Evolutionary conservation across 2,113 vertebrate genomes (phyloP).

Genomic region (Trematocara variabile): DNA sequence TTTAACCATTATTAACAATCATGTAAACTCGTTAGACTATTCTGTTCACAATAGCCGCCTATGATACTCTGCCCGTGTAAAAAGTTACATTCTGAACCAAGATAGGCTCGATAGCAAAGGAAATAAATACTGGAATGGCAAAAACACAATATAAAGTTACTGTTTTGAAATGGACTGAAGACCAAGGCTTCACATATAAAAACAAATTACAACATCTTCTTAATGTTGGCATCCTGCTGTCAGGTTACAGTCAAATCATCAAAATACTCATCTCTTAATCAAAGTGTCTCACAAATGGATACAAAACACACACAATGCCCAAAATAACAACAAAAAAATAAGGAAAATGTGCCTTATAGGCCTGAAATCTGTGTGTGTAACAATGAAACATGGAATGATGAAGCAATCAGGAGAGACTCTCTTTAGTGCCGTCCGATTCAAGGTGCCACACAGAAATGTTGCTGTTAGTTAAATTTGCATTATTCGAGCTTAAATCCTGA

Average conservation of each 20-base stretch:
- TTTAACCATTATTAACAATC: slow-evolving; percentile 62
- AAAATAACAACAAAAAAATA: slow-evolving; percentile 11
- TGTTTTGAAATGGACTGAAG: slow-evolving; percentile 40
- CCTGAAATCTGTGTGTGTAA: slow-evolving; percentile 53
- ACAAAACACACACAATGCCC: slow-evolving; percentile 66
- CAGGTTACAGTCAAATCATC: slow-evolving; percentile 72
- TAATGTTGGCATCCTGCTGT: slow-evolving; percentile 56
- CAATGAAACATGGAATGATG: slow-evolving; percentile 32
- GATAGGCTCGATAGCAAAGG: slow-evolving; percentile 78
- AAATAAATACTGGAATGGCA: slow-evolving; percentile 97
- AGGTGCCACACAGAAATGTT: slow-evolving; percentile 18
- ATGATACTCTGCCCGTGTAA: slow-evolving; percentile 87
- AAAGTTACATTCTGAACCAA: slow-evolving; percentile 99
- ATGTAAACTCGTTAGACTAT: slow-evolving; percentile 55
- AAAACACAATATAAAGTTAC: slow-evolving; percentile 77
- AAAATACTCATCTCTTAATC: slow-evolving; percentile 65
- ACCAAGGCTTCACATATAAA: slow-evolving; percentile 63
- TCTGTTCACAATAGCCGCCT: slow-evolving; percentile 78
- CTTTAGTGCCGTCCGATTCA: slow-evolving; percentile 11
- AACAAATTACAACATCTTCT: slow-evolving; percentile 73
- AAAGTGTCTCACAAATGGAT: slow-evolving; percentile 74
- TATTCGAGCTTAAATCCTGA: slow-evolving; percentile 18
- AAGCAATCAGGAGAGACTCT: neutral
- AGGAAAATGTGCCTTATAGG: slow-evolving; percentile 61
- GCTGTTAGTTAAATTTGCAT: slow-evolving; percentile 27